These are phyloP conservation scores for Heliopora coerulea DNA, from an alignment of 92 coral and sea anemone genomes.

Conservation along the genomic window DNA sequence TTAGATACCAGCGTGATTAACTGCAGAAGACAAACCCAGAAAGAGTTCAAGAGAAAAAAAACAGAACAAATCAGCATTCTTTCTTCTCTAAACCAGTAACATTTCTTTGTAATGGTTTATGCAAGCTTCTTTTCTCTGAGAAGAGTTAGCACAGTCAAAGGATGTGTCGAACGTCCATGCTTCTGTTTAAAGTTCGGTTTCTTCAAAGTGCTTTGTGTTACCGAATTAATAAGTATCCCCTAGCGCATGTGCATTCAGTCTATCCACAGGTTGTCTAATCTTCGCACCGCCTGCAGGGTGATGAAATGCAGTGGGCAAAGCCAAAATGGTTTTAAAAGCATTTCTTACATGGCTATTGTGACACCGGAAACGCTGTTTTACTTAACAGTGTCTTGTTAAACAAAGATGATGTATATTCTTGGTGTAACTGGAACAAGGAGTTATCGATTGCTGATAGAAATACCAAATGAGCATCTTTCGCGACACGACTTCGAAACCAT, in stretches of 20 bases:
- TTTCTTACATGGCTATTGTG: background rate
- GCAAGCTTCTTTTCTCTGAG: background rate
- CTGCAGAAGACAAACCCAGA: slow-evolving; percentile 16
- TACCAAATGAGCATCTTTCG: background rate
- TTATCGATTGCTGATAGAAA: too few relatives aligned
- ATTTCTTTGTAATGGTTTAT: background rate
- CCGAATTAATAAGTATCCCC: slow-evolving; percentile 24
- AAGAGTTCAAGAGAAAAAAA: too few relatives aligned
- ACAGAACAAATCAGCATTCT: too few relatives aligned
- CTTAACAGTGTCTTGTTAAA: background rate
- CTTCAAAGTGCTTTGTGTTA: slow-evolving; percentile 17
- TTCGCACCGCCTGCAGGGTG: slow-evolving; percentile 22
- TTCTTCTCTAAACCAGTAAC: background rate
- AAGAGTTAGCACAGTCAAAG: background rate
- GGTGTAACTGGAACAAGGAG: too few relatives aligned
- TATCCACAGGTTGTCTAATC: slow-evolving; percentile 35
- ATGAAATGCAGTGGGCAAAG: slow-evolving; percentile 28
- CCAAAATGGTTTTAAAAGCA: slow-evolving; percentile 12
- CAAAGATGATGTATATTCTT: background rate
- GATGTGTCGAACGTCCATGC: background rate
- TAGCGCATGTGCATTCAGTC: slow-evolving; percentile 21
- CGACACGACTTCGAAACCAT: background rate
- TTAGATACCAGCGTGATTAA: slow-evolving; percentile 29
- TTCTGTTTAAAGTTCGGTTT: background rate
- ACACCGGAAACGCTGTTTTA: background rate